phyloP scores from a whole-genome alignment of 2,113 vertebrate species.

The Butorides virescens region DNA sequence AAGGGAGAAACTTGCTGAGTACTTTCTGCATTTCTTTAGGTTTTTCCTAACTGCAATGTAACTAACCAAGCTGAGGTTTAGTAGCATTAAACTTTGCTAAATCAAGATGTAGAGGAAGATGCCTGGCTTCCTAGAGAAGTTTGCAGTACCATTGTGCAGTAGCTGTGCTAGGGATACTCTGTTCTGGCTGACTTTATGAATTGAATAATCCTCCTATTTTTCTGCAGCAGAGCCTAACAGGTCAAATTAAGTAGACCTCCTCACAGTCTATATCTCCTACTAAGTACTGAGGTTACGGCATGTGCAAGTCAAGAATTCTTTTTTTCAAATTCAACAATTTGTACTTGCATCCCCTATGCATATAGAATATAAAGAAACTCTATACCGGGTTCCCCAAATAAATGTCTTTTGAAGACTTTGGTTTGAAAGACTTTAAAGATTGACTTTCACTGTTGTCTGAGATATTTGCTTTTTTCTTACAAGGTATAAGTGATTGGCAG shows the following conservation, averaged over 20 bases:
- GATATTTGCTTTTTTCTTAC: not conserved
- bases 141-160: not conserved
- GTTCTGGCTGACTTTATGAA: not conserved
- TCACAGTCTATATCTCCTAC: not conserved
- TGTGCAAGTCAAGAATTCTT: not conserved
- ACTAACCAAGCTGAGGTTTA: not conserved
- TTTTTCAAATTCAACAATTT: not conserved
- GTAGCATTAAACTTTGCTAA: not conserved
- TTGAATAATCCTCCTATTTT: not conserved
- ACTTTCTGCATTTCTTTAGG: not conserved
- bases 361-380: not conserved
- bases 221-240: not conserved
- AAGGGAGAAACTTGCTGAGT: not conserved
- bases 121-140: not conserved
- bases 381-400: not conserved
- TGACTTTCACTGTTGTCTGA: not conserved
- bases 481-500: slow-evolving; percentile 16
- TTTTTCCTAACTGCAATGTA: not conserved
- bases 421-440: not conserved
- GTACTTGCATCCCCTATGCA: not conserved
- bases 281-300: not conserved
- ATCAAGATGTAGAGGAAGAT: not conserved
- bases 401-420: not conserved
- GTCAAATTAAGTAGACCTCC: not conserved
- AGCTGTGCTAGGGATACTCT: not conserved